These are phyloP conservation scores for Todus mexicanus DNA, from an alignment of 2,797 vertebrate genomes.

Conservation along the genomic window DNA sequence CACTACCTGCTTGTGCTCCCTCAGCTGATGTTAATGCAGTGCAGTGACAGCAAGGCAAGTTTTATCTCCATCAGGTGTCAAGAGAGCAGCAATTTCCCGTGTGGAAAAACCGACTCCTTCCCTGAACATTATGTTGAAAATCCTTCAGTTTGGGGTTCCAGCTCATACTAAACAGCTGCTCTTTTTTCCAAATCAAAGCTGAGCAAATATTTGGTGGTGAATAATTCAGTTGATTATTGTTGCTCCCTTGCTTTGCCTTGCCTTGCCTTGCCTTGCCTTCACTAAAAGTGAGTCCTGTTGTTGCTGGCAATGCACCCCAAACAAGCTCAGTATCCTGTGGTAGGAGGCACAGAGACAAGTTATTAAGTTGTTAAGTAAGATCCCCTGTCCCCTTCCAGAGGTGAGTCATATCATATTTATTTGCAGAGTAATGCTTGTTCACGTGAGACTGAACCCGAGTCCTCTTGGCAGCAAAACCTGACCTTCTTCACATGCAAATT, in stretches of 20 bases:
- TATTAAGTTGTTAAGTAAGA: accelerated
- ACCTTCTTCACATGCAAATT: neutral
- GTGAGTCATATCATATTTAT: neutral
- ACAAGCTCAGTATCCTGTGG: neutral
- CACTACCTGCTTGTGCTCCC: neutral
- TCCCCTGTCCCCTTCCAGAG: neutral
- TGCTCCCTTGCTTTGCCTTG: neutral
- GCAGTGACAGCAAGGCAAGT: neutral
- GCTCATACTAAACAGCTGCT: neutral
- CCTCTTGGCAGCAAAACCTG: neutral
- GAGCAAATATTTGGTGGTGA: neutral
- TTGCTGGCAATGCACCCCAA: neutral
- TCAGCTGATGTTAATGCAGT: neutral
- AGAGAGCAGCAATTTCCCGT: neutral
- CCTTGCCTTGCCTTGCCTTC: neutral
- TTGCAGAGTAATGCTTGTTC: neutral
- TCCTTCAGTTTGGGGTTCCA: neutral
- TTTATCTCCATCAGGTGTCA: neutral
- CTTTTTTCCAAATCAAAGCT: neutral
- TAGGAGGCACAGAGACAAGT: neutral
- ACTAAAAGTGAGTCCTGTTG: neutral
- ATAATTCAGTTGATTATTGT: neutral
- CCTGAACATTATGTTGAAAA: neutral
- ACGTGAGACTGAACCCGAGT: neutral
- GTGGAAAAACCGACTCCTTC: neutral